Conservation (phyloP, 1,140 invertebrate genomes). For the Papilio helenus region DNA sequence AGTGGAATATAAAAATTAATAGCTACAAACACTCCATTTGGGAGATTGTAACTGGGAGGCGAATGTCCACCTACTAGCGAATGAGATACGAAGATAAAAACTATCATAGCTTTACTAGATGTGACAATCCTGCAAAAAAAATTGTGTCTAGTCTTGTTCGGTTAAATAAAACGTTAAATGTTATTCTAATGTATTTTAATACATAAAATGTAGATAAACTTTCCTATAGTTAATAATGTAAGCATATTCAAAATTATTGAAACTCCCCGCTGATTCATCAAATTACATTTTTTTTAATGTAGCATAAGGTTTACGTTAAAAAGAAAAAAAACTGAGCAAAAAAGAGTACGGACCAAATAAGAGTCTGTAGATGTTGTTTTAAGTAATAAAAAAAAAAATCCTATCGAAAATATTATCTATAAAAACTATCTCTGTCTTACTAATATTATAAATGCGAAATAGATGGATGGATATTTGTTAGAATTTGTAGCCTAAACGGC, state of each 20-base stretch:
- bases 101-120: conserved; percentile 19
- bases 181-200: not conserved
- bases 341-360: no score
- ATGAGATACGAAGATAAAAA: conserved; percentile 34
- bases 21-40: conserved; percentile 67
- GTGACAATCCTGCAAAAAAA: not conserved
- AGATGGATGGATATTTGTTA: no score
- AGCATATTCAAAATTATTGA: not conserved
- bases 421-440: no score
- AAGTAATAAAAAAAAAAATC: no score
- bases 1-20: conserved; percentile 70
- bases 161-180: not conserved
- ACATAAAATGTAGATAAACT: not conserved
- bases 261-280: not conserved
- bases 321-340: no score
- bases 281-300: not conserved
- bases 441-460: no score
- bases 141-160: not conserved
- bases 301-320: no score
- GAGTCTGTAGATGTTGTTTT: no score
- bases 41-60: conserved; percentile 58
- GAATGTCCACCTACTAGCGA: conserved; percentile 49
- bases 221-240: not conserved
- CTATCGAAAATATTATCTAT: no score
- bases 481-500: no score